phyloP scores from a whole-genome alignment of 2,113 vertebrate genomes.

The Saiga tatarica region DNA sequence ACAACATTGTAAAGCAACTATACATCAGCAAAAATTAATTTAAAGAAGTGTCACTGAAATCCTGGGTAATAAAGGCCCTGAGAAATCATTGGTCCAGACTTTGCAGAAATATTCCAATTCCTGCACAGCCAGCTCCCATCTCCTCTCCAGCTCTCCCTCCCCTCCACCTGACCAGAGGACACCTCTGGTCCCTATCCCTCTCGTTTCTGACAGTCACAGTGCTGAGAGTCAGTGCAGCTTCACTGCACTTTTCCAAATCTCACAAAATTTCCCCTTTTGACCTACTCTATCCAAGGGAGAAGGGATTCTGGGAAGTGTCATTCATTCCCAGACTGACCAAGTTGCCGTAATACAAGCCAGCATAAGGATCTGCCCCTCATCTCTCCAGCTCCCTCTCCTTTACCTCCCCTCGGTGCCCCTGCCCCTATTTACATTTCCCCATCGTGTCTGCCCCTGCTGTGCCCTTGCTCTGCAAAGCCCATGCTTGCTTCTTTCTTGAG shows the following conservation, averaged over 20 bases:
- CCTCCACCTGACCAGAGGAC: not conserved
- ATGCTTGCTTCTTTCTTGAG: not conserved
- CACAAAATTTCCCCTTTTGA: not conserved
- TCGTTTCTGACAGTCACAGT: not conserved
- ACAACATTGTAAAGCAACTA: too few relatives aligned
- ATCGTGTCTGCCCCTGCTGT: fast-evolving
- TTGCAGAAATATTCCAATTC: too few relatives aligned
- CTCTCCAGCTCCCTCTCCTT: not conserved
- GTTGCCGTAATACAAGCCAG: not conserved
- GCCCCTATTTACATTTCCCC: not conserved
- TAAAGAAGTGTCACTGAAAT: too few relatives aligned
- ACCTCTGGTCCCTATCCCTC: not conserved
- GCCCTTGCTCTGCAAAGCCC: not conserved
- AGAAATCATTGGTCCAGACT: too few relatives aligned
- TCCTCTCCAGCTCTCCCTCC: too few relatives aligned
- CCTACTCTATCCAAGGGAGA: not conserved
- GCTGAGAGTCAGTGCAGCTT: not conserved
- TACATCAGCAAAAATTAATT: too few relatives aligned
- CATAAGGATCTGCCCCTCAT: not conserved
- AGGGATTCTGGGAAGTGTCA: not conserved
- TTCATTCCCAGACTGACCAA: not conserved
- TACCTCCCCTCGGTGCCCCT: fast-evolving
- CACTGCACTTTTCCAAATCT: not conserved
- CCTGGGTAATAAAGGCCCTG: too few relatives aligned
- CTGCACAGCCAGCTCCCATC: too few relatives aligned